A percentile compares a stretch with the other conserved stretches of the same genome.
Evolutionary conservation across 2,888 invertebrate genomes (phyloP).

Genomic region (Pantelozetes paolii): DNA sequence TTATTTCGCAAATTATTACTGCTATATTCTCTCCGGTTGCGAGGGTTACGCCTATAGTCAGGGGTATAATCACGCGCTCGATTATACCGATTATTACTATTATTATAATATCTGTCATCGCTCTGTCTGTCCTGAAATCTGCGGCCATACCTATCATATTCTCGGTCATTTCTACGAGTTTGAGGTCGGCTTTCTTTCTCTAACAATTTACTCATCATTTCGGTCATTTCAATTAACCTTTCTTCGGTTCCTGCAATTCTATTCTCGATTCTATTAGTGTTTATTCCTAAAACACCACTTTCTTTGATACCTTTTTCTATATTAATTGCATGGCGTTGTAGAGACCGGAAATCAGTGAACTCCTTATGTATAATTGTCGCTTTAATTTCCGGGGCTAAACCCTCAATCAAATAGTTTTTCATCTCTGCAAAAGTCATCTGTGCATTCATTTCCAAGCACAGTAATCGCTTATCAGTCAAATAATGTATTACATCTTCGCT

Average conservation of each 20-base stretch:
- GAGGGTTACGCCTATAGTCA: too few species aligned
- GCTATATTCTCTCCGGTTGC: too few species aligned
- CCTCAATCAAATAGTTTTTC: background rate
- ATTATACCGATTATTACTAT: too few species aligned
- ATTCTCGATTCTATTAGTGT: background rate
- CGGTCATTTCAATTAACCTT: too few species aligned
- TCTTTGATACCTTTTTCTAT: background rate
- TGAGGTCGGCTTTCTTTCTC: too few species aligned
- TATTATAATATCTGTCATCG: too few species aligned
- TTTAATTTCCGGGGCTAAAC: background rate
- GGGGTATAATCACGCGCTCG: too few species aligned
- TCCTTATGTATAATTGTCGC: background rate
- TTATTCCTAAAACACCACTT: background rate
- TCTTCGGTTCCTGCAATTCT: background rate
- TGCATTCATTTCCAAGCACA: background rate
- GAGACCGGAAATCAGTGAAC: background rate
- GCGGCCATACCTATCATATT: too few species aligned
- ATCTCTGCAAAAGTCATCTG: background rate
- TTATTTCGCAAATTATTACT: too few species aligned
- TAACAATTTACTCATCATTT: too few species aligned
- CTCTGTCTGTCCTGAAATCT: background rate
- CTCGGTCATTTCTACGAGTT: too few species aligned
- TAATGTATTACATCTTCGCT: constrained; percentile 1
- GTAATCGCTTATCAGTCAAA: background rate
- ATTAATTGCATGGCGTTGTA: background rate